These are phyloP conservation scores for Daptonema setosum DNA, from an alignment of 2,888 invertebrate genomes.

Conservation along the genomic window DNA sequence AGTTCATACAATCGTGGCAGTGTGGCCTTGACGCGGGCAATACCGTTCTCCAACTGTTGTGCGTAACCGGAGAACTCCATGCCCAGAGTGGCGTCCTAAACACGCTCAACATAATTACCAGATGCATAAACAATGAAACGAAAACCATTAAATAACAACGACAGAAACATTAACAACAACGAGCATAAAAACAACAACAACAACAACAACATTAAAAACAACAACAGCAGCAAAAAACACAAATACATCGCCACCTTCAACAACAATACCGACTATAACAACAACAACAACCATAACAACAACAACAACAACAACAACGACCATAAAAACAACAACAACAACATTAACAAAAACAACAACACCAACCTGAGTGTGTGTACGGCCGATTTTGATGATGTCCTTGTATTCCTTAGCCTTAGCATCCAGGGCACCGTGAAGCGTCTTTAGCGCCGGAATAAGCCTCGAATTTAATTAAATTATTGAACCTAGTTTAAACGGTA, in stretches of 20 bases:
- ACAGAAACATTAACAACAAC: too few relatives aligned
- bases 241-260: too few relatives aligned
- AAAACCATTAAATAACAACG: too few relatives aligned
- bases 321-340: not conserved
- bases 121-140: too few relatives aligned
- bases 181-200: too few relatives aligned
- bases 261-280: too few relatives aligned
- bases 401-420: conserved; percentile 58
- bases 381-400: conserved; percentile 83
- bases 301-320: not conserved
- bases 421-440: conserved; percentile 49
- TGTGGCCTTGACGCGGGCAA: conserved; percentile 55
- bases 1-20: conserved; percentile 66
- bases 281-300: not conserved
- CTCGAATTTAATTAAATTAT: too few relatives aligned
- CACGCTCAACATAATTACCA: too few relatives aligned
- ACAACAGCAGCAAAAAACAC: too few relatives aligned
- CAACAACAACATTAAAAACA: too few relatives aligned
- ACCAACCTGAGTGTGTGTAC: conserved; percentile 42
- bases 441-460: conserved; percentile 56
- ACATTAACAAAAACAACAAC: not conserved
- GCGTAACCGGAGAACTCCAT: conserved; percentile 91
- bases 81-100: conserved; percentile 79
- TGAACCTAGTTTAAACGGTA: too few relatives aligned
- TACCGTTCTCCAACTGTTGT: conserved; percentile 55